Evolutionary conservation across 2,797 vertebrate species (phyloP).

Genomic region (Sebastes trivittatus): DNA sequence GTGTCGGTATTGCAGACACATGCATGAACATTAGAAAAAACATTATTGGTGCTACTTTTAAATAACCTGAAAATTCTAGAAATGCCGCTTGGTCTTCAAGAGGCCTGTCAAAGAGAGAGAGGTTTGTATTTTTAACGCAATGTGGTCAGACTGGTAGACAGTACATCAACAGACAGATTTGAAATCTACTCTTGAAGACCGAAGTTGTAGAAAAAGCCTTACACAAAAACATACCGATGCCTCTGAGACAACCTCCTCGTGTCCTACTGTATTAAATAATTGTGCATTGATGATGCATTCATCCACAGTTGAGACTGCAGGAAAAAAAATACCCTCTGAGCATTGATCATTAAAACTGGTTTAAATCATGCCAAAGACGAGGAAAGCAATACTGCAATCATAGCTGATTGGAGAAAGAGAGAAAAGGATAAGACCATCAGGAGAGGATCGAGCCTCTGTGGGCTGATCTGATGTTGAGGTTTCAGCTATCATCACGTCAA

Average conservation of each 20-base stretch:
- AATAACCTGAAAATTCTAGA: slow-evolving; percentile 54
- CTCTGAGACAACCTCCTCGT: slow-evolving; percentile 16
- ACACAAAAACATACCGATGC: slow-evolving; percentile 21
- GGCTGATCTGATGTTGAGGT: slow-evolving; percentile 44
- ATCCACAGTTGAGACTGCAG: slow-evolving; percentile 55
- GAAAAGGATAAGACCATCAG: slow-evolving; percentile 40
- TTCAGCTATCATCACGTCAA: slow-evolving; percentile 43
- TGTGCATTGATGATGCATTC: slow-evolving; percentile 73
- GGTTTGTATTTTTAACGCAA: slow-evolving; percentile 26
- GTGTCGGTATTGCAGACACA: slow-evolving; percentile 55
- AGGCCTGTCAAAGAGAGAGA: slow-evolving; percentile 24
- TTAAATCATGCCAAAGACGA: slow-evolving; percentile 70
- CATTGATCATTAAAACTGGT: slow-evolving; percentile 67
- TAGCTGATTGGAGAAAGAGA: slow-evolving; percentile 39
- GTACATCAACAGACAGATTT: slow-evolving; percentile 30
- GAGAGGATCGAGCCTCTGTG: slow-evolving; percentile 23
- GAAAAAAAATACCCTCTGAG: slow-evolving; percentile 32
- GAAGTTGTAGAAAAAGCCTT: slow-evolving; percentile 32
- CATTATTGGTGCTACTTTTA: slow-evolving; percentile 61
- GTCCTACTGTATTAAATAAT: slow-evolving; percentile 50
- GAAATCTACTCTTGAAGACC: slow-evolving; percentile 36
- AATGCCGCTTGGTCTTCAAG: slow-evolving; percentile 33
- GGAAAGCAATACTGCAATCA: slow-evolving; percentile 63
- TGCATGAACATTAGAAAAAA: slow-evolving; percentile 54
- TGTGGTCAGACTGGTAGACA: slow-evolving; percentile 5